A percentile compares a stretch with the other conserved stretches of the same genome.
phyloP scores from a whole-genome alignment of 2,888 invertebrate species.

The Palloptera scutellata region DNA sequence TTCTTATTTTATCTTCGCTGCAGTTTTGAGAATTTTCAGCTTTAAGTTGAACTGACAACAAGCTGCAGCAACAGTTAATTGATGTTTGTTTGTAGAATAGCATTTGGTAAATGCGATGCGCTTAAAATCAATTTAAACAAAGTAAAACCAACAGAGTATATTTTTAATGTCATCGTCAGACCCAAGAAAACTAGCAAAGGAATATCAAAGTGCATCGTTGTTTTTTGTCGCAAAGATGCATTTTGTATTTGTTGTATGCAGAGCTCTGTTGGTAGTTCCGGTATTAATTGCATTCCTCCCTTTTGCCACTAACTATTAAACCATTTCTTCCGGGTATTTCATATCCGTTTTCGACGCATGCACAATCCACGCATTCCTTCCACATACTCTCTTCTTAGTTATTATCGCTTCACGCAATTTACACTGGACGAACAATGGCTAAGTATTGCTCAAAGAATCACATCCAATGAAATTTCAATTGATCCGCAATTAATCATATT shows the following conservation, averaged over 20 bases:
- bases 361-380: not conserved
- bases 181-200: too few relatives aligned
- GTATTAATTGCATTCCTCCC: not conserved
- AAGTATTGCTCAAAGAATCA: not conserved
- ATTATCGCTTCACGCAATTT: not conserved
- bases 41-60: not conserved
- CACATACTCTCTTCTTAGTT: too few relatives aligned
- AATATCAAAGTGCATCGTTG: not conserved
- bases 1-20: not conserved
- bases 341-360: not conserved
- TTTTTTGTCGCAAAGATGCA: not conserved
- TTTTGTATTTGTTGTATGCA: not conserved
- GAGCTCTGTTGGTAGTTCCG: not conserved
- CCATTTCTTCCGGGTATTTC: not conserved
- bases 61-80: not conserved
- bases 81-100: not conserved
- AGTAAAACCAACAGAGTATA: too few relatives aligned
- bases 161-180: too few relatives aligned
- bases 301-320: not conserved
- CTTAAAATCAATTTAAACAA: too few relatives aligned
- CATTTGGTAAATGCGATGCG: too few relatives aligned
- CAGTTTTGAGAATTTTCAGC: not conserved
- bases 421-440: not conserved
- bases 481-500: constrained; percentile 61
- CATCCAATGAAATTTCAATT: constrained; percentile 60